A percentile compares a stretch with the other conserved stretches of the same genome.
phyloP scores from a whole-genome alignment of 2,888 invertebrate species.

The Mythimna albipuncta region DNA sequence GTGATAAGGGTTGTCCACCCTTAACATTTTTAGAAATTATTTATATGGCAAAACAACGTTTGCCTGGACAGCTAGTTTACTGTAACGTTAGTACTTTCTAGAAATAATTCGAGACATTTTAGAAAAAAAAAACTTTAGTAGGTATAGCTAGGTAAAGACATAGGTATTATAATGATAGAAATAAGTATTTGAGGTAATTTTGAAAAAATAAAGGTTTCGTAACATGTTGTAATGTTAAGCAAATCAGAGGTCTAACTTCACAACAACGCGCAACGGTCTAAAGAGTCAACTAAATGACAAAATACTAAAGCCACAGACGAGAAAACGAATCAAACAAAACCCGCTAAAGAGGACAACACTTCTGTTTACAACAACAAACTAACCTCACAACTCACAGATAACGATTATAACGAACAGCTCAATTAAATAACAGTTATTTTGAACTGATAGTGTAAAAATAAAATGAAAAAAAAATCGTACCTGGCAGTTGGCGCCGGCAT shows the following conservation, averaged over 20 bases:
- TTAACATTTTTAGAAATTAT: too few species aligned
- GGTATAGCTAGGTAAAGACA: too few species aligned
- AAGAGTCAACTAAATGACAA: background rate
- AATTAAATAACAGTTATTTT: slow-evolving; percentile 60
- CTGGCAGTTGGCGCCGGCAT: slow-evolving; percentile 83
- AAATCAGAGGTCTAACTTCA: background rate
- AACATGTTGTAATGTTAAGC: background rate
- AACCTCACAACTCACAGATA: slow-evolving; percentile 23
- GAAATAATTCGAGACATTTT: background rate
- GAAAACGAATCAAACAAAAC: background rate
- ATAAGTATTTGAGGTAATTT: background rate
- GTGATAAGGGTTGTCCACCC: too few species aligned
- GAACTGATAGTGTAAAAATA: slow-evolving; percentile 57
- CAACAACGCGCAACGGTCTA: background rate
- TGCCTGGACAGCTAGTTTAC: too few species aligned
- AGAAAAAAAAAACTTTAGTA: too few species aligned
- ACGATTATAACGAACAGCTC: slow-evolving; percentile 37
- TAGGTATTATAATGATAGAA: background rate
- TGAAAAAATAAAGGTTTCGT: background rate
- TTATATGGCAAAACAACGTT: too few species aligned
- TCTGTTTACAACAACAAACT: slow-evolving; percentile 29
- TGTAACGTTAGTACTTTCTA: background rate
- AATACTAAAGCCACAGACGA: background rate
- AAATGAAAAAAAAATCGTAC: slow-evolving; percentile 68
- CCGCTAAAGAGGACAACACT: background rate